Base-by-base conservation (phyloP, 2,797 vertebrate genomes). In the Megalops cyprinoides region DNA sequence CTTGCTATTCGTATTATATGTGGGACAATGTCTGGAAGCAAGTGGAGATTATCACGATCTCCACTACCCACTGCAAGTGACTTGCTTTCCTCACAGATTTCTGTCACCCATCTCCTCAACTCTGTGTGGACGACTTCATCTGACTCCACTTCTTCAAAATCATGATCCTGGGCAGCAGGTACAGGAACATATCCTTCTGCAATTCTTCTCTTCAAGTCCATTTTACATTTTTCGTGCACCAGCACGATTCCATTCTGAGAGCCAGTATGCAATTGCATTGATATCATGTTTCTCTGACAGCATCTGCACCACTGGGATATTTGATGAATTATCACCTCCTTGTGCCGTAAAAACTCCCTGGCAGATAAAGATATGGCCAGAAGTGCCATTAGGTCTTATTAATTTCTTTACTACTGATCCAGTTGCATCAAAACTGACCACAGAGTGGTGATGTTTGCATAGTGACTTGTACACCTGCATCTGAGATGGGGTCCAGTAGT, bases 11-110 rank as follows among this genome's bases (percentile, higher is more conserved):
- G 62, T 74, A 67, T 83, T 7, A 83, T 31, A 75, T 84, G 62
- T 31, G 76, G 73, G 39, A 82, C 46, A 77, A 84, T 37, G 9
- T 86, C 81, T 31, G 79, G 83, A 31, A 86, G 78, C 69, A 85
- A 83, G 74, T 86, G 79, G 18, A 83, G 48, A 56, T 85, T 82
- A 48, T 85, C 77, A 55, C 73, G 23, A 55, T 84, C 83, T 18
- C 77, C 79, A 58, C 74, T 58, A 82, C 80, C 65, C 23, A 49
- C 62, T 12, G 74, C 78, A 46, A 86, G 69, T n/a, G 15, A 46
- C 73, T 71, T 74, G 71, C 85, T 76, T 49, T 79, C 79, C 73
- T 81, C 58, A 81, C 77, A 82, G 15, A 86, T 84, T 0, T 80
- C 74, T 37, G 56, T 67, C 42, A 82, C 75, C 80, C 58, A 83